Evolutionary conservation across 2,888 invertebrate species (phyloP), one percentile per base, ranked within the genome.

Genomic region (Campoplex capitator): DNA sequence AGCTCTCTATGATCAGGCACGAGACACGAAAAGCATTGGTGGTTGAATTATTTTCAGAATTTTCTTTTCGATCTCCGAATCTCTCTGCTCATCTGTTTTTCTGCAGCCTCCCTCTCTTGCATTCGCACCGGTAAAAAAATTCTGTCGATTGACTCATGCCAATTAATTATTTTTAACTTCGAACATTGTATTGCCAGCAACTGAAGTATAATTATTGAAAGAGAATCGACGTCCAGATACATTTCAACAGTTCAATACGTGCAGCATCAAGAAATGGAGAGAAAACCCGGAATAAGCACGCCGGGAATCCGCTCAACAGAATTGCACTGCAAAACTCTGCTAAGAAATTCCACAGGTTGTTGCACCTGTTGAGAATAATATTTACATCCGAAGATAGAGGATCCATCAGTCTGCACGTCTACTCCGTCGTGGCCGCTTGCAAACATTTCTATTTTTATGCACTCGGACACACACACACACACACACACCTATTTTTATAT

Each of bases 331-430:
- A 32, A 67, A 45, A 56, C 58, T 62, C 62, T 48, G 51, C 58
- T 42, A 35, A 38, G 45, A 73, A 74, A 74, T 82, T 78, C 78
- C 42, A 68, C 82, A 82, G 85, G 85, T 86, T 86, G 85, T 83
- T 79, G 83, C 82, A 83, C 83, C 83, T 83, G 82, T 83, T 78
- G 68, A 79, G 35, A 79, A 85, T 85, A 79, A 85, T 85, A 78
- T 85, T 85, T 83, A 83, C 82, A 82, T 85, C 58, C 67, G n/a
- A 85, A 82, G 73, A 78, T 73, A 78, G 73, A 67, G 67, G 58
- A 82, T 71, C 35, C 65, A 56, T 74, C 84, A 85, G 80, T 85
- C 80, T 45, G 81, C 80, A 65, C 56, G 85, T 85, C 85, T 71
- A 70, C 68, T 67, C 35, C 76, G 65, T 73, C 83, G 77, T 70